Evolutionary conservation across 53 echinoderm and acorn worm species (phyloP), one percentile per base, ranked within the genome.

Genomic region (Echinometra lucunter): DNA sequence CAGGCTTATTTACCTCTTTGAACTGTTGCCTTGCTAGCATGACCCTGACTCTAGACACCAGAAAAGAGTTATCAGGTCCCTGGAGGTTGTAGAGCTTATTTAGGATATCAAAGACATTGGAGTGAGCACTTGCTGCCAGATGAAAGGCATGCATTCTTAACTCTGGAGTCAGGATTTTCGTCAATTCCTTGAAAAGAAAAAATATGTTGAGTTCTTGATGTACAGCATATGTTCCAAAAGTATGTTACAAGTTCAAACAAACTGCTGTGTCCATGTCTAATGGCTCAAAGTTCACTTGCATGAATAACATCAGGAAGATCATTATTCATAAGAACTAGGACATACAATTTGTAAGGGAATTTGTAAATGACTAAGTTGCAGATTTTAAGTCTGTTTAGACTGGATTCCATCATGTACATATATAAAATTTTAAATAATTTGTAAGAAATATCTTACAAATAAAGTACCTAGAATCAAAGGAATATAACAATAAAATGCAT

Each of bases 1-100:
- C n/a, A n/a, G n/a, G n/a, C n/a, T n/a, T n/a, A n/a, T n/a, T n/a
- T 40, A 97, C 98, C 97, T 98, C 98, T 95, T 98, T 98, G 91
- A 95, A 98, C 88, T 97, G 97, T n/a, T 99, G 95, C 91, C 97
- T 96, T 30, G 96, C 82, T 37, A 98, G 89, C 91, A 99, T 95
- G 58, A 96, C 96, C 45, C 90, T 94, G 45, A 97, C 88, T 47
- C 96, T 95, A 23, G 95, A 91, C 7, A 96, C 95, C 30, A 98
- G 66, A 66, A 95, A 97, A 49, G 96, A 96, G 94, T 98, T 99
- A 17, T 96, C 98, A 11, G 91, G 92, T 45, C 89, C 63, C 55
- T 94, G 67, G 1, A 99, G 98, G 16, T 95, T 95, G 88, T 96
- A 98, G 32, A 96, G 92, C 28, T 66, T 57, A 57, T 92, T 92